Evolutionary conservation across 2,888 invertebrate genomes (phyloP).

Genomic region (Steinernema hermaphroditum): DNA sequence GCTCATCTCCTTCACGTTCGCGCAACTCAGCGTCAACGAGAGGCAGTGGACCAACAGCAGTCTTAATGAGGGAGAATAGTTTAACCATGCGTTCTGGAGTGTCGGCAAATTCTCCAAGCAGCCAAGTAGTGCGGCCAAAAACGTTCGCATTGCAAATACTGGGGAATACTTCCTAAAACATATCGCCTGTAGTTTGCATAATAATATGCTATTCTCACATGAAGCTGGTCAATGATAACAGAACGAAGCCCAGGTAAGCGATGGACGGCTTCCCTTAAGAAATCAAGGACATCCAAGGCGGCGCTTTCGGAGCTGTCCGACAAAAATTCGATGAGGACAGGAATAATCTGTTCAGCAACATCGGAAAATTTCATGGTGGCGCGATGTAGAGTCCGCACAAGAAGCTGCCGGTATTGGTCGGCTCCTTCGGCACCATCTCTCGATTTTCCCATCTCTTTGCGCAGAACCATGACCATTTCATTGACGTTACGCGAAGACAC

Average conservation of each 20-base stretch:
- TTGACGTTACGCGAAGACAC: conserved; percentile 89
- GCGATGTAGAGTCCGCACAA: conserved; percentile 87
- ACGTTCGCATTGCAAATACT: conserved; percentile 87
- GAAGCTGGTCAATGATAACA: conserved; percentile 77
- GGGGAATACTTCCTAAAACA: conserved; percentile 80
- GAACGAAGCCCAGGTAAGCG: conserved; percentile 78
- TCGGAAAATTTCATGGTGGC: conserved; percentile 77
- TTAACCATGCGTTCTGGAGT: conserved; percentile 70
- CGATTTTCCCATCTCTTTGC: conserved; percentile 66
- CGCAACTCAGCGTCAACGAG: conserved; percentile 74
- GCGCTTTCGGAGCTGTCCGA: conserved; percentile 76
- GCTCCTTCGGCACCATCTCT: conserved; percentile 77
- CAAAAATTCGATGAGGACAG: conserved; percentile 88
- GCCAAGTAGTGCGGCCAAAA: conserved; percentile 92
- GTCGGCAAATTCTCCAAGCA: conserved; percentile 91
- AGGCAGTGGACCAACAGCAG: conserved; percentile 70
- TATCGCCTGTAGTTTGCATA: too few relatives aligned
- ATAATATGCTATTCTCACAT: conserved; percentile 48
- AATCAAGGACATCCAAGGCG: conserved; percentile 88
- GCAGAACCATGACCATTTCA: conserved; percentile 72
- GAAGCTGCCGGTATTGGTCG: conserved; percentile 85
- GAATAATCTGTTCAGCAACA: conserved; percentile 86
- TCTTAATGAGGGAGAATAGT: conserved; percentile 58
- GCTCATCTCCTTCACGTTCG: conserved; percentile 74
- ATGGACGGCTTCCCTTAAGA: conserved; percentile 93